Conservation (phyloP, 2,888 invertebrate species). For the Sclerodermus sp. region DNA sequence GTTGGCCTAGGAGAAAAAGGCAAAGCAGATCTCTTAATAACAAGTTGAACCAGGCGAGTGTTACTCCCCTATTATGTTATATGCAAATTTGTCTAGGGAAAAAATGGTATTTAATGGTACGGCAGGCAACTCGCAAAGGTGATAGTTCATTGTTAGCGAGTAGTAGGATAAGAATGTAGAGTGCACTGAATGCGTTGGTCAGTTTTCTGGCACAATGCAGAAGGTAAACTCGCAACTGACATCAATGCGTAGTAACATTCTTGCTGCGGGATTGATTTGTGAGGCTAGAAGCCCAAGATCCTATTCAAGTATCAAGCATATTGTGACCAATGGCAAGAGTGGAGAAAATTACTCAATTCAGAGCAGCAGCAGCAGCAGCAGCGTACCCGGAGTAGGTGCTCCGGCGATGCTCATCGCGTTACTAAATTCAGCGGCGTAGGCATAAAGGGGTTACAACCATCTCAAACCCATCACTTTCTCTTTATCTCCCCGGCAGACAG, state of each 20-base stretch:
- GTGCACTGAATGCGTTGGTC: background rate
- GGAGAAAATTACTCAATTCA: conserved; percentile 37
- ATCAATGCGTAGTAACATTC: conserved; percentile 17
- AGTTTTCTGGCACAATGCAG: conserved; percentile 3
- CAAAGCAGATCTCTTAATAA: background rate
- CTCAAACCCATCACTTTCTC: too few relatives aligned
- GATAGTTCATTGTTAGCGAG: conserved; percentile 21
- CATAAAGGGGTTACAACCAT: too few relatives aligned
- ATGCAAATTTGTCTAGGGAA: conserved; percentile 21
- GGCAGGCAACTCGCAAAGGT: conserved; percentile 24
- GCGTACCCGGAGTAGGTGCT: background rate
- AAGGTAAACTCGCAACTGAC: conserved; percentile 17
- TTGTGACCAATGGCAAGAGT: conserved; percentile 24
- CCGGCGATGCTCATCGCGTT: background rate
- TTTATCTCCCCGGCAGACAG: too few relatives aligned
- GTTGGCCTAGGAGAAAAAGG: background rate
- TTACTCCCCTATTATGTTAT: conserved; percentile 31
- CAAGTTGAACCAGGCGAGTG: conserved; percentile 1
- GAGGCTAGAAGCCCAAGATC: conserved; percentile 18
- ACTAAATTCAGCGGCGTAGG: background rate
- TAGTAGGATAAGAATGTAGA: too few relatives aligned
- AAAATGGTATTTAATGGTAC: conserved; percentile 16
- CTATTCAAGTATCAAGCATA: conserved; percentile 30
- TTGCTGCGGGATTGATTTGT: conserved; percentile 28
- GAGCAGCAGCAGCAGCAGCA: background rate